A percentile compares a stretch with the other conserved stretches of the same genome.
phyloP scores from a whole-genome alignment of 2,888 invertebrate genomes.

The Nebria salina region DNA sequence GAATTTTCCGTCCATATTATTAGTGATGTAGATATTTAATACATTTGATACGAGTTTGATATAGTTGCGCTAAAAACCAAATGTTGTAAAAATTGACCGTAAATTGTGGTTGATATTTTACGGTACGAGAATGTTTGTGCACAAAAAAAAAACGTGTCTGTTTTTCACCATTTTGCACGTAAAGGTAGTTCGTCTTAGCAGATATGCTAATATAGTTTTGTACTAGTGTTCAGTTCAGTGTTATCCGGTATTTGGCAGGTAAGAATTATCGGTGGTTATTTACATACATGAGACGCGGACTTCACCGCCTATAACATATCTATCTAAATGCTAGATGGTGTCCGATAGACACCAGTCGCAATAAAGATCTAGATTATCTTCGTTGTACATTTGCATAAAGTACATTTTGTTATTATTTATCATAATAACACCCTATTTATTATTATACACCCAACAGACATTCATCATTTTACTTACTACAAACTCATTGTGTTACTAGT shows the following conservation, averaged over 20 bases:
- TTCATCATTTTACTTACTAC: background rate
- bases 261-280: conserved; percentile 7
- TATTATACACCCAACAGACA: background rate
- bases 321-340: background rate
- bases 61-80: too few species aligned
- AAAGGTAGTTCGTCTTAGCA: too few species aligned
- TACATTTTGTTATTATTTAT: background rate
- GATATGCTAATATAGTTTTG: background rate
- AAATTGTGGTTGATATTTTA: too few species aligned
- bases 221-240: background rate
- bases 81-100: too few species aligned
- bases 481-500: background rate
- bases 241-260: conserved; percentile 12
- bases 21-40: too few species aligned
- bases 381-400: background rate
- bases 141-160: too few species aligned
- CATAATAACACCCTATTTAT: background rate
- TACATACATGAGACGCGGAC: background rate
- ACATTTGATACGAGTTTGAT: too few species aligned
- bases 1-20: too few species aligned
- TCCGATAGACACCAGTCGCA: background rate
- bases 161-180: too few species aligned
- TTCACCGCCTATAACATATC: background rate
- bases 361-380: background rate
- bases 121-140: too few species aligned